Evolutionary conservation across 2,113 vertebrate species (phyloP), one percentile per base, ranked within the genome.

Genomic region (Mixornis gularis): DNA sequence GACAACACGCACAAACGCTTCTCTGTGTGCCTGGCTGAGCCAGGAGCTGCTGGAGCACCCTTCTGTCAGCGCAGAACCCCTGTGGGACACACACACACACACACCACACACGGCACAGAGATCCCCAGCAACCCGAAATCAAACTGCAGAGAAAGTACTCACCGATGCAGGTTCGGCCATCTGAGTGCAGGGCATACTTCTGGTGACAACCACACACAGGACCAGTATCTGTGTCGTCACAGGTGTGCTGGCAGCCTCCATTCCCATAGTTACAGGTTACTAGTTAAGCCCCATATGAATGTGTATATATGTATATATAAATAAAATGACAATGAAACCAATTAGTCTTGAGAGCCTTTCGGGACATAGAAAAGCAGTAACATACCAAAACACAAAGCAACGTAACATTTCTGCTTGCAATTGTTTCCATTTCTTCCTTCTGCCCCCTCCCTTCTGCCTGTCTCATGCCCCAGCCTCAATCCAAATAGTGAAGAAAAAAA

Each of bases 211-310:
- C 98, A 32, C 99, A 99, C 83, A 98, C 98, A 9, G 99, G 99
- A 68, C 99, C 99, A 0, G 97, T 97, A 72, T 99, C 99, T 4
- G 98, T 99, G 97, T 99, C 99, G 55, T 99, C 99, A 55, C 99
- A 99, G 55, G 98, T 98, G 97, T 99, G 99, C 38, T 99, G 99
- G 97, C 99, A 99, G 83, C 99, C 99, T 89, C 99, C 99, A 58
- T 99, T 99, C 94, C 99, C 99, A 97, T 99, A 99, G 98, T 99
- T 99, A 98, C 99, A 99, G 89, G 99, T 99, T 97, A 99, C 99
- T 99, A 97, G 97, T 94, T 79, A 95, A 97, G 96, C 94, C 97
- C 97, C 73, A 90, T 91, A 96, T 85, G 94, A 92, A 91, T 94
- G 66, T 80, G 64, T 92, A 91, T 95, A 96, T 95, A 95, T 91